Percentiles rank a stretch among this genome's conserved stretches.
Evolutionary conservation across 2,888 invertebrate species (phyloP).

Genomic region (Sinotaia quadrata): DNA sequence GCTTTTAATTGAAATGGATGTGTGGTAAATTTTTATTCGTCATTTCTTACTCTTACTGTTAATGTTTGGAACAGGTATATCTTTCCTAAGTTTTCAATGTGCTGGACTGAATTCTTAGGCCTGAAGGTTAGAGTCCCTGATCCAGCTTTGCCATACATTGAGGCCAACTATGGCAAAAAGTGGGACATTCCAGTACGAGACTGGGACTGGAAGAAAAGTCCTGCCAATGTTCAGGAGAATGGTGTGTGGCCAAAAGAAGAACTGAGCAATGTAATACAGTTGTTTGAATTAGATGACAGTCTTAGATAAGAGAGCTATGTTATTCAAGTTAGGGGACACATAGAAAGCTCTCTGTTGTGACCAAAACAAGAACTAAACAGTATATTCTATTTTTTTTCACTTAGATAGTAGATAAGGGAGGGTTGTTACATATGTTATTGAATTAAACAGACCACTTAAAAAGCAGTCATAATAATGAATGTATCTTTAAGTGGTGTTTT

Average conservation of each 20-base stretch:
- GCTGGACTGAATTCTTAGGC: constrained; percentile 75
- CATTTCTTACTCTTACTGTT: background rate
- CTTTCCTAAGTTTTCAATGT: constrained; percentile 75
- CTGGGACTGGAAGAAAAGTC: constrained; percentile 76
- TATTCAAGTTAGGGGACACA: no score
- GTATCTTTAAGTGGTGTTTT: no score
- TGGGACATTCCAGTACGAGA: constrained; percentile 74
- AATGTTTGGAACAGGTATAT: constrained; percentile 70
- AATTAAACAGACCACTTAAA: no score
- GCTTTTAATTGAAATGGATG: no score
- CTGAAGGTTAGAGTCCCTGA: constrained; percentile 75
- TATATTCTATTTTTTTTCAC: no score
- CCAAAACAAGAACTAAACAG: no score
- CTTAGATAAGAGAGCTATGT: background rate
- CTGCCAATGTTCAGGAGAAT: constrained; percentile 74
- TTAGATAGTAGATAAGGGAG: no score
- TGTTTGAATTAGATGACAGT: constrained; percentile 48
- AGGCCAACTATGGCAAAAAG: constrained; percentile 75
- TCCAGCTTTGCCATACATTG: constrained; percentile 73
- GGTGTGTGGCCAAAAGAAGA: constrained; percentile 74
- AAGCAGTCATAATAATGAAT: no score
- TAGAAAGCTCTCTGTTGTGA: no score
- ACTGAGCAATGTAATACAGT: constrained; percentile 73
- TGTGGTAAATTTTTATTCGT: no score
- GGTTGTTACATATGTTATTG: no score